Evolutionary conservation across 2,888 invertebrate genomes (phyloP).

Genomic region (Lydus trimaculatus): DNA sequence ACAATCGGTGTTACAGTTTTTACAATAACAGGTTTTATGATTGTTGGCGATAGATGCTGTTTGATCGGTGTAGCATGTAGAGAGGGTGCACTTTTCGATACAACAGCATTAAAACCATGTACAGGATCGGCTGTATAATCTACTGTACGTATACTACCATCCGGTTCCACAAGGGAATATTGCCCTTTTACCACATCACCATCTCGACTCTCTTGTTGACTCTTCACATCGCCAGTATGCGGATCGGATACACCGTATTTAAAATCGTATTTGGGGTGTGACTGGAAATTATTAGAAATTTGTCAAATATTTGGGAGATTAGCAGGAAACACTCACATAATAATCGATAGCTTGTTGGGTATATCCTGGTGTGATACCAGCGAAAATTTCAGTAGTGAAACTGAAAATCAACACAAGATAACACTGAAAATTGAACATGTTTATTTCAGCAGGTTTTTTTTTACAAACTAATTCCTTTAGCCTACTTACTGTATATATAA

Average conservation of each 20-base stretch:
- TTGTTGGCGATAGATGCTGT: constrained; percentile 36
- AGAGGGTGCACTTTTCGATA: constrained; percentile 57
- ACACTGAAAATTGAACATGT: constrained; percentile 30
- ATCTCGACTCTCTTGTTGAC: constrained; percentile 68
- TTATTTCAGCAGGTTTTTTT: constrained; percentile 22
- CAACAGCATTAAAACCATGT: constrained; percentile 61
- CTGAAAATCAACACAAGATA: constrained; percentile 37
- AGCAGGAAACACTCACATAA: constrained; percentile 64
- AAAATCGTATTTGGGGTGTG: constrained; percentile 67
- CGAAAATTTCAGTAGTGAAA: constrained; percentile 41
- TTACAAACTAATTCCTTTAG: constrained; percentile 43
- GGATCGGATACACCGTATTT: constrained; percentile 70
- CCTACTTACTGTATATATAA: constrained; percentile 53
- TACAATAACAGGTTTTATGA: constrained; percentile 46
- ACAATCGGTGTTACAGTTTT: constrained; percentile 52
- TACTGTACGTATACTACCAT: constrained; percentile 59
- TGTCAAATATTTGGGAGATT: no score
- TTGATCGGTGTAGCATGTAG: constrained; percentile 56
- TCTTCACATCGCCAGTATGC: constrained; percentile 68
- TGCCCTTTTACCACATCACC: constrained; percentile 67
- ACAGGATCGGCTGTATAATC: constrained; percentile 67
- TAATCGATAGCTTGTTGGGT: constrained; percentile 65
- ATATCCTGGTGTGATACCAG: constrained; percentile 52
- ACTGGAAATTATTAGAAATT: constrained; percentile 53
- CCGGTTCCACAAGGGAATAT: constrained; percentile 59